Percentiles rank a stretch among this genome's conserved stretches.
phyloP scores from a whole-genome alignment of 2,888 invertebrate genomes.

The Amphipyra tragopoginis region DNA sequence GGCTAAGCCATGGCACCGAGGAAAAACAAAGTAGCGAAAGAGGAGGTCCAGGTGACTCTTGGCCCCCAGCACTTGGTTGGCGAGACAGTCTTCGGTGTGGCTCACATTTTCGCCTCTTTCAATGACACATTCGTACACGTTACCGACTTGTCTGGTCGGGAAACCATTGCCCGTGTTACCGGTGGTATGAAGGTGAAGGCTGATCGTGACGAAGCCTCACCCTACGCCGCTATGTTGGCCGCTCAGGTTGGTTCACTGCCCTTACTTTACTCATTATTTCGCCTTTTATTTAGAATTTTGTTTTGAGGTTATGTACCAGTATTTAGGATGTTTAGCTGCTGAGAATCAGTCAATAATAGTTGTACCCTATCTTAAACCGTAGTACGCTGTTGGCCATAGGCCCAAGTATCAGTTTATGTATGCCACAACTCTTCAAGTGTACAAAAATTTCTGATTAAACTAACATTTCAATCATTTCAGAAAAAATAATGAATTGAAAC shows the following conservation, averaged over 20 bases:
- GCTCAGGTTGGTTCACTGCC: conserved; percentile 93
- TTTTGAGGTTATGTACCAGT: conserved; percentile 70
- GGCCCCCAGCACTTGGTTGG: conserved; percentile 99
- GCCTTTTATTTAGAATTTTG: background rate
- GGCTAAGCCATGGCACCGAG: conserved; percentile 96
- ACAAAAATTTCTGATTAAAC: no score
- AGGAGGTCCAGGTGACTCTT: conserved; percentile 98
- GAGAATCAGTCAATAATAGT: background rate
- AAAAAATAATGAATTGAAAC: no score
- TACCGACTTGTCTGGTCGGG: conserved; percentile 99
- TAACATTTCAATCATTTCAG: no score
- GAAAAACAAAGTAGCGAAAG: conserved; percentile 98
- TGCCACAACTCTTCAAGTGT: no score
- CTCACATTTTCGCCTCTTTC: conserved; percentile 99
- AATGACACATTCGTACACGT: conserved; percentile 99
- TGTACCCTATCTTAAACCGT: background rate
- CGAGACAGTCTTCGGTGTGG: conserved; percentile 99
- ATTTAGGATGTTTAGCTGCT: conserved; percentile 11
- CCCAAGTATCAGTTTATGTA: no score
- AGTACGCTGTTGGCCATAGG: no score
- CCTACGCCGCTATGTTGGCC: conserved; percentile 99
- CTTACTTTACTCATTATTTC: conserved; percentile 7
- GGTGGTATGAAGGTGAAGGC: conserved; percentile 99
- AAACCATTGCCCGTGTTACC: conserved; percentile 98
- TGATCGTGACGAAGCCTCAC: conserved; percentile 99